Percentiles rank a stretch among this genome's conserved stretches.
Evolutionary conservation across 1,140 invertebrate genomes (phyloP).

Genomic region (Acromyrmex charruanus): DNA sequence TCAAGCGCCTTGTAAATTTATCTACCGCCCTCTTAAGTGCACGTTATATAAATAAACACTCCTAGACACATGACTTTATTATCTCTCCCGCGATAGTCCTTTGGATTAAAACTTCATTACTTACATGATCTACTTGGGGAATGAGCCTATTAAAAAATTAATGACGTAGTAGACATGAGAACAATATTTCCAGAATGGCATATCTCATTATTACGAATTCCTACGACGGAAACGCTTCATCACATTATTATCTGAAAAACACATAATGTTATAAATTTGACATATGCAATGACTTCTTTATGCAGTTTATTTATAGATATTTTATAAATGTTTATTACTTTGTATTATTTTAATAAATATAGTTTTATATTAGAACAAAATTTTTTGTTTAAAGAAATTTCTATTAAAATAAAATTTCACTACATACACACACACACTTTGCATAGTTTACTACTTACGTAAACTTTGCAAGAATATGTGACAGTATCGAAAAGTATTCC

Average conservation of each 20-base stretch:
- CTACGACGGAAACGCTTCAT: neutral
- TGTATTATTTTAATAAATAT: too few species aligned
- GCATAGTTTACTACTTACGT: too few species aligned
- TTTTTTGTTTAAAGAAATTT: neutral
- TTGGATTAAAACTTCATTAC: constrained; percentile 15
- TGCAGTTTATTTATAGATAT: neutral
- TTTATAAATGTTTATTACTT: too few species aligned
- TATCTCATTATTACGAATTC: neutral
- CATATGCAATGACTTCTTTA: neutral
- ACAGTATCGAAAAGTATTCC: neutral
- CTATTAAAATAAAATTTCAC: neutral
- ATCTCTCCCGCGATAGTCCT: neutral
- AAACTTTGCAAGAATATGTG: neutral
- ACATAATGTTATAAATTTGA: neutral
- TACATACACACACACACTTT: too few species aligned
- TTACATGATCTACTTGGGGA: neutral
- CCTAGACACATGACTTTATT: constrained; percentile 6
- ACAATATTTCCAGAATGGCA: neutral
- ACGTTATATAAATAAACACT: constrained; percentile 18
- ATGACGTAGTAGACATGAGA: neutral
- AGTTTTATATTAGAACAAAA: neutral
- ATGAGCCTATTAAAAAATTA: constrained; percentile 19
- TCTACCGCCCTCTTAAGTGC: constrained; percentile 45
- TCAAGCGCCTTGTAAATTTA: constrained; percentile 63
- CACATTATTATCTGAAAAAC: neutral